Evolutionary conservation across 2,113 vertebrate species (phyloP), one percentile per base, ranked within the genome.

Genomic region (Leucopsar rothschildi): DNA sequence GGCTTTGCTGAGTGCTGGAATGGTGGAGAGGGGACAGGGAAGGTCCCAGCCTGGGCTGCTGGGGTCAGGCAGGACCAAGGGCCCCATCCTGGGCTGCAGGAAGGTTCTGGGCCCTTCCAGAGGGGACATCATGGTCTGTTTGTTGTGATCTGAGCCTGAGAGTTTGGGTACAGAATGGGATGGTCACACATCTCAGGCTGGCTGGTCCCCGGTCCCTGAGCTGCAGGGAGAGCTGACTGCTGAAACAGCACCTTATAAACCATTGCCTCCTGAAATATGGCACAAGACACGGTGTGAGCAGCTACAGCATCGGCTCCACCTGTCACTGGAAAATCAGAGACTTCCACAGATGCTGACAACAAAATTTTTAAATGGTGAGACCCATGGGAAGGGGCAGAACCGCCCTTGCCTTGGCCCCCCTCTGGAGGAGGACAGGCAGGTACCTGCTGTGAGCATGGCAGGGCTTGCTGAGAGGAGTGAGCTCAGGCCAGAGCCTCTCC

Each of bases 221-320:
- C 44, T 78, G 31, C 65, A 10, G 3, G 55, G 42, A 23, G 49
- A 42, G n/a, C 0, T 72, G 57, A 4, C 29, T 1, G 13, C 2
- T 57, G 42, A 5, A 16, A 7, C 10, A 69, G 40, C n/a, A 39
- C 2, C 14, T 17, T 20, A 33, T 7, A 29, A 35, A 80, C 29
- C 16, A 20, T 0, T 25, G 10, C 15, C 12, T 37, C 28, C 68
- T 33, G 40, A 56, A 37, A 23, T 1, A 1, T 0, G 1, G 40
- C 50, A 12, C 7, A 6, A 0, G 7, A 0, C 0, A 2, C 2
- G 33, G 12, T 14, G 33, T 27, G 23, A 14, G 40, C 71, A 49
- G 21, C 28, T 4, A 4, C 33, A 45, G 56, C 5, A 3, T 4
- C 4, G 1, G 18, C 56, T 33, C 56, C 12, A 0, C 2, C 0